These are phyloP conservation scores for Oligia fasciuncula DNA, from an alignment of 2,888 invertebrate species.

Conservation along the genomic window DNA sequence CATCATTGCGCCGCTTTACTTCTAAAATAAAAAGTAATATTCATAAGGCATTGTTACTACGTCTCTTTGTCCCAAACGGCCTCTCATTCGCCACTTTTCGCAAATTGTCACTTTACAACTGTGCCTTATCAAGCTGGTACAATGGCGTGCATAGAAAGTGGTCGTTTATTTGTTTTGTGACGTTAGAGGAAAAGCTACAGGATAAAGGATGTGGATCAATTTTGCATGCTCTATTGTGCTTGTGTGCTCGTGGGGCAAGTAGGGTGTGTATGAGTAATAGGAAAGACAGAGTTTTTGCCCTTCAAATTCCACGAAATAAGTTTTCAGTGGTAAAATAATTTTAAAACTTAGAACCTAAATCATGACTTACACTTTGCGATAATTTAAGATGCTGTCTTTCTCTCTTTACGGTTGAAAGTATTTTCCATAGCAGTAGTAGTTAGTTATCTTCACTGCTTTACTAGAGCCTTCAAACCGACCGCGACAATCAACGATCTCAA, in stretches of 20 bases:
- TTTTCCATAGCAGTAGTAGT: background rate
- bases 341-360: background rate
- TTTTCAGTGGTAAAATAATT: background rate
- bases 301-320: background rate
- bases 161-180: conserved; percentile 53
- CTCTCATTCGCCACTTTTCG: conserved; percentile 53
- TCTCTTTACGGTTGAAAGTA: background rate
- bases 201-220: conserved; percentile 24
- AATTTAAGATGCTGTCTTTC: background rate
- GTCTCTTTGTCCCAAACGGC: conserved; percentile 44
- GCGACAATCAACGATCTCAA: conserved; percentile 18
- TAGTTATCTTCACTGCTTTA: background rate
- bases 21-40: conserved; percentile 56
- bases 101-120: conserved; percentile 66
- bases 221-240: conserved; percentile 35
- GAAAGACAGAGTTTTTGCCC: background rate
- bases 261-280: background rate
- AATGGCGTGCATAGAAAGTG: conserved; percentile 56
- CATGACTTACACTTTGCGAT: background rate
- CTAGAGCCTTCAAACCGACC: background rate
- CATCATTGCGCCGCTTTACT: conserved; percentile 9
- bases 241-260: conserved; percentile 12
- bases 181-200: conserved; percentile 8
- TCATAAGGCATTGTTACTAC: conserved; percentile 45
- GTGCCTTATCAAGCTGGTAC: conserved; percentile 63